A percentile compares a stretch with the other conserved stretches of the same genome.
Conservation (phyloP, 2,888 invertebrate genomes). For the Campoletis raptor region DNA sequence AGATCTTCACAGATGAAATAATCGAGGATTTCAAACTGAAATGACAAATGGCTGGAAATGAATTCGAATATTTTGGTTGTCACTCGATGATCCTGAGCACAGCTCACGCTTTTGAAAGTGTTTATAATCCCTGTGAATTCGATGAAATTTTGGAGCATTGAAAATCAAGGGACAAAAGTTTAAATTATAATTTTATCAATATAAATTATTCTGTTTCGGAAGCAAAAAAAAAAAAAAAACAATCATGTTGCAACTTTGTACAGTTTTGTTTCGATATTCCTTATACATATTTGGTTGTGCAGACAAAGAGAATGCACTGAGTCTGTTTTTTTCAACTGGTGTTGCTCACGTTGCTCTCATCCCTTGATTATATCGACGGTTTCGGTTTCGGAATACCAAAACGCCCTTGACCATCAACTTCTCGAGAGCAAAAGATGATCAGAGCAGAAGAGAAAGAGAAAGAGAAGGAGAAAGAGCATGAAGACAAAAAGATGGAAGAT, state of each 20-base stretch:
- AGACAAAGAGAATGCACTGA: conserved; percentile 21
- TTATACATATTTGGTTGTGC: background rate
- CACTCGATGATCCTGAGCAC: background rate
- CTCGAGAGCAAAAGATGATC: background rate
- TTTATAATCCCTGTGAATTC: background rate
- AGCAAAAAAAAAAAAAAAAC: background rate
- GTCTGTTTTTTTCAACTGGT: background rate
- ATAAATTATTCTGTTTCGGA: background rate
- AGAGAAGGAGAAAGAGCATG: background rate
- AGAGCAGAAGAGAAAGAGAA: background rate
- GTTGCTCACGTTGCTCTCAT: background rate
- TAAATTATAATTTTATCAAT: background rate
- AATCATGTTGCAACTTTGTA: background rate
- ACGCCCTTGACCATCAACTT: conserved; percentile 47
- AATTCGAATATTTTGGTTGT: background rate
- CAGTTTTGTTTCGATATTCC: background rate
- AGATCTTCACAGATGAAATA: background rate
- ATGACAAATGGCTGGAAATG: background rate
- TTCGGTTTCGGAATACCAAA: conserved; percentile 30
- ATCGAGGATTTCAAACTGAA: background rate
- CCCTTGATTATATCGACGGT: conserved; percentile 41
- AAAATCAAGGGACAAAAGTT: background rate
- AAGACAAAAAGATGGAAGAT: conserved; percentile 26
- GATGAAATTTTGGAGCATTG: background rate
- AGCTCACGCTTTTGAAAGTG: background rate